These are phyloP conservation scores for Momotus momota DNA, from an alignment of 2,797 vertebrate species.

Conservation along the genomic window DNA sequence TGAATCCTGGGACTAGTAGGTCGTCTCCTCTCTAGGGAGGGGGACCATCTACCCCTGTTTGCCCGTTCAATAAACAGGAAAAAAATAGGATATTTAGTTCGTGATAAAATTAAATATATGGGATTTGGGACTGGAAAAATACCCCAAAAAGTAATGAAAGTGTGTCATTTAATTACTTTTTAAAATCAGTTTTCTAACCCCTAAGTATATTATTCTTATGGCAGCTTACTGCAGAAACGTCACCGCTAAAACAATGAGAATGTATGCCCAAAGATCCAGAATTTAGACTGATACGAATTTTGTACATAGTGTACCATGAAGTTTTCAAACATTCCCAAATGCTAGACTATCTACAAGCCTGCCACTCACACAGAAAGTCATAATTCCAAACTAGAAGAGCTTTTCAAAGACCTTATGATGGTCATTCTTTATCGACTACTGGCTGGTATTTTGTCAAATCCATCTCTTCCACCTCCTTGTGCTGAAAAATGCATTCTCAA, in stretches of 20 bases:
- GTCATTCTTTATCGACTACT: background rate
- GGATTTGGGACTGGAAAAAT: constrained; percentile 76
- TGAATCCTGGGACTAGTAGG: constrained; percentile 98
- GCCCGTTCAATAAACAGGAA: constrained; percentile 84
- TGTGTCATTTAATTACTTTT: background rate
- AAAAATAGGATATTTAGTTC: constrained; percentile 81
- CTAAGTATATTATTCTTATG: background rate
- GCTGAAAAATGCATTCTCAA: background rate
- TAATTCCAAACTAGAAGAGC: background rate
- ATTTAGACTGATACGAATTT: background rate
- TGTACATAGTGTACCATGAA: background rate
- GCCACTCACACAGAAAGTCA: background rate
- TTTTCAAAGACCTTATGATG: background rate
- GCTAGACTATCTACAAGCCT: background rate
- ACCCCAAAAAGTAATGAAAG: constrained; percentile 66
- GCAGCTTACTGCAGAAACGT: background rate
- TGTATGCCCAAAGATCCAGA: background rate
- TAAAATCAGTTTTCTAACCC: background rate
- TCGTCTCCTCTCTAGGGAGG: constrained; percentile 94
- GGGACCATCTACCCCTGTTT: constrained; percentile 87
- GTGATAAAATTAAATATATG: constrained; percentile 67
- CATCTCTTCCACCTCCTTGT: background rate
- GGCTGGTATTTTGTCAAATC: background rate
- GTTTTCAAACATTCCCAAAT: background rate
- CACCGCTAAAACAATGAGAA: background rate